phyloP scores from a whole-genome alignment of 2,888 invertebrate genomes.

The Atherix ibis region DNA sequence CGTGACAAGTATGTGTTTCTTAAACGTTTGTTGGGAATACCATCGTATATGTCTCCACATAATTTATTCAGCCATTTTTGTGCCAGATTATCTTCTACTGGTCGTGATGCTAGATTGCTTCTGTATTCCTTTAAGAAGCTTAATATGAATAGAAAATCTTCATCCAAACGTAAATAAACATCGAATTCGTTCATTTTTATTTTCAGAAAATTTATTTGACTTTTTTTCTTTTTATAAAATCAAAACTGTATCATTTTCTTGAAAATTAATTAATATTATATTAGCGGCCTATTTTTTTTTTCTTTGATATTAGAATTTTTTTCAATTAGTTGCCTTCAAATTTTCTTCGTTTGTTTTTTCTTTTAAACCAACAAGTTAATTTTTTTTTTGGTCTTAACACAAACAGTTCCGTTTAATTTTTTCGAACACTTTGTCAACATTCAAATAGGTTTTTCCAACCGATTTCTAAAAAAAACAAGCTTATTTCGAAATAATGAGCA shows the following conservation, averaged over 20 bases:
- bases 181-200: slow-evolving; percentile 8
- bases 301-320: neutral
- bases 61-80: slow-evolving; percentile 17
- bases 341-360: no score
- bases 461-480: no score
- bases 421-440: no score
- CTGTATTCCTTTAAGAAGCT: slow-evolving; percentile 8
- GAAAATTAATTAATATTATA: no score
- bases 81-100: slow-evolving; percentile 3
- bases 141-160: slow-evolving; percentile 12
- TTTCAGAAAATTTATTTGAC: neutral
- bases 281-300: no score
- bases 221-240: no score
- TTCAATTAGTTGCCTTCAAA: neutral
- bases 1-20: slow-evolving; percentile 21
- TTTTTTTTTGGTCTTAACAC: no score
- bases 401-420: no score
- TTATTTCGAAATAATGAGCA: no score
- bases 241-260: no score
- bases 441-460: no score
- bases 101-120: slow-evolving; percentile 5
- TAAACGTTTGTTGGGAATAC: slow-evolving; percentile 17
- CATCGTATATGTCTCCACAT: slow-evolving; percentile 14
- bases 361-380: no score
- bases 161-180: slow-evolving; percentile 10